phyloP scores from a whole-genome alignment of 2,113 vertebrate species.

The Edolisoma coerulescens region DNA sequence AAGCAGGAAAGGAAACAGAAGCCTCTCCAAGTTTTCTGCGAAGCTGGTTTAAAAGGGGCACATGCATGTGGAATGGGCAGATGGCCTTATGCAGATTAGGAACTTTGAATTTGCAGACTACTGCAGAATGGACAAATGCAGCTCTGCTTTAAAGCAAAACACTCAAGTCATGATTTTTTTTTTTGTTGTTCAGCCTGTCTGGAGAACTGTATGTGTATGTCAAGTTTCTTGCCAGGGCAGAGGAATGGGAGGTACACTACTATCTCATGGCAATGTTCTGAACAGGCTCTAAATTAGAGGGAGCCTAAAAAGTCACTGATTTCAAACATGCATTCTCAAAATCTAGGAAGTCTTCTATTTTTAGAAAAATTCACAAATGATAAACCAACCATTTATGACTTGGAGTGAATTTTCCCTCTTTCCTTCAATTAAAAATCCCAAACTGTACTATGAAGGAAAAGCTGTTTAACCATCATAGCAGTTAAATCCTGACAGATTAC shows the following conservation, averaged over 20 bases:
- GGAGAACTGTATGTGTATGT: background rate
- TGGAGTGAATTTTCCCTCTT: background rate
- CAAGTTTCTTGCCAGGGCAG: background rate
- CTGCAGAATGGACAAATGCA: background rate
- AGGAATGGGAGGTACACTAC: background rate
- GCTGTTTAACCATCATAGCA: background rate
- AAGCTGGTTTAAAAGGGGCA: background rate
- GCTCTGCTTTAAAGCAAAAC: background rate
- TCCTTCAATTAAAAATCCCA: background rate
- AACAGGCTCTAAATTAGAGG: background rate
- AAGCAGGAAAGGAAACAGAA: background rate
- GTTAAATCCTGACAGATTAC: background rate
- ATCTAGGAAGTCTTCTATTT: background rate
- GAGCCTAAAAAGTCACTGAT: background rate
- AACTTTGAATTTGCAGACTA: background rate
- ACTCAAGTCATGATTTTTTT: background rate
- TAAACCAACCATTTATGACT: background rate
- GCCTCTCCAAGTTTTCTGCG: background rate
- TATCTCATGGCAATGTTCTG: background rate
- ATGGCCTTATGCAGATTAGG: accelerated
- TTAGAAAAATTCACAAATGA: background rate
- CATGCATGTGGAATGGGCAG: background rate
- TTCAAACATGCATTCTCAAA: background rate
- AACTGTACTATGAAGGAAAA: background rate
- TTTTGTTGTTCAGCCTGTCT: background rate